Percentiles rank a stretch among this genome's conserved stretches.
Conservation (phyloP, 2,113 vertebrate genomes). For the Pitta sordida region DNA sequence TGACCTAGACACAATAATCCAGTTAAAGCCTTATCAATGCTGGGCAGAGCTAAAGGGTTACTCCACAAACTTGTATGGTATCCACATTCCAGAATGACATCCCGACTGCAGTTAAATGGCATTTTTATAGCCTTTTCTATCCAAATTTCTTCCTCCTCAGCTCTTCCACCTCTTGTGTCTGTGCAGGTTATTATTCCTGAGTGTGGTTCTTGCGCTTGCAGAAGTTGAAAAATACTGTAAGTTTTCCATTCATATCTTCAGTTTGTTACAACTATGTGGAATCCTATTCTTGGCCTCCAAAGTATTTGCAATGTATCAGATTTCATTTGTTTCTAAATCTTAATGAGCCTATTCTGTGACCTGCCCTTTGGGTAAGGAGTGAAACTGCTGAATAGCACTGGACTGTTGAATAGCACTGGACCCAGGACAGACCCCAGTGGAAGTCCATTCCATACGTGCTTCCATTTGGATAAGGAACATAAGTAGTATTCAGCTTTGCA, state of each 20-base stretch:
- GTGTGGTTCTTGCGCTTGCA: background rate
- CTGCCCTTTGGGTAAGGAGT: background rate
- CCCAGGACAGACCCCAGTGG: background rate
- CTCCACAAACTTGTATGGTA: background rate
- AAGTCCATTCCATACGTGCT: background rate
- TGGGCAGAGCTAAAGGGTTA: background rate
- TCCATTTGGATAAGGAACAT: background rate
- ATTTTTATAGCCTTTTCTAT: background rate
- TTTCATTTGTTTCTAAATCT: background rate
- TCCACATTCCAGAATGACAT: background rate
- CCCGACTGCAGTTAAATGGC: background rate
- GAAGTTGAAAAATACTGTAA: background rate
- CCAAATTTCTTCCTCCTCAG: background rate
- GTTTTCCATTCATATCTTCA: background rate
- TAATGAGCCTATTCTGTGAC: background rate
- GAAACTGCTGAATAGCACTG: background rate
- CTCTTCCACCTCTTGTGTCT: background rate
- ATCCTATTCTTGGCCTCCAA: background rate
- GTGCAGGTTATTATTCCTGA: background rate
- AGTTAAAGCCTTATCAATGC: slow-evolving; percentile 6
- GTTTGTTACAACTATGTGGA: background rate
- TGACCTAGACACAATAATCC: background rate
- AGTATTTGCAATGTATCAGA: background rate
- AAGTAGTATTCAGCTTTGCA: background rate
- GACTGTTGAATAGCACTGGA: background rate